Conservation (phyloP, 2,113 vertebrate species). For the Labrus mixtus region DNA sequence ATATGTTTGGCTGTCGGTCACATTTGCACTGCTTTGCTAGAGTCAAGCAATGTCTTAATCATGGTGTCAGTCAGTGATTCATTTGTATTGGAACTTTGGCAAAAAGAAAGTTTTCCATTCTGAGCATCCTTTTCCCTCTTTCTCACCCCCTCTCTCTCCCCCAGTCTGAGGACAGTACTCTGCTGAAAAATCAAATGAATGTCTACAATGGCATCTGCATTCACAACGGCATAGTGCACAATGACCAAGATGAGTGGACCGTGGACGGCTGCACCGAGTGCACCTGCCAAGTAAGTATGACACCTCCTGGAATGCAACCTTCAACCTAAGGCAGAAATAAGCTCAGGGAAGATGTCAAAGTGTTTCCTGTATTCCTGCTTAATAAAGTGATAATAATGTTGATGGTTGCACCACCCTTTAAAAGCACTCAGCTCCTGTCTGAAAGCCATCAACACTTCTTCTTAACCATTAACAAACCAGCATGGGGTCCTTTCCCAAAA, state of each 20-base stretch:
- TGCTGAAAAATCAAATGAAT: conserved; percentile 80
- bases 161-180: conserved; percentile 87
- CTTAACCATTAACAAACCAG: conserved; percentile 24
- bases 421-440: conserved; percentile 34
- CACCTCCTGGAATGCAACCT: conserved; percentile 47
- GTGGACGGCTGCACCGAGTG: conserved; percentile 97
- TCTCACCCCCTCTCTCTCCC: conserved; percentile 28
- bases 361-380: conserved; percentile 31
- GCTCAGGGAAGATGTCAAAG: conserved; percentile 10
- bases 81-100: conserved; percentile 80
- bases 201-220: conserved; percentile 85
- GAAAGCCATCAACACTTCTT: conserved; percentile 39
- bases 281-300: conserved; percentile 91
- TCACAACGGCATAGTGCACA: conserved; percentile 90
- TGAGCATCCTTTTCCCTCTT: conserved; percentile 38
- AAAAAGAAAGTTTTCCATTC: conserved; percentile 74
- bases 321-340: conserved; percentile 12
- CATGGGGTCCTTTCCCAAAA: conserved; percentile 18
- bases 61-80: conserved; percentile 65
- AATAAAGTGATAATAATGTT: conserved; percentile 57
- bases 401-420: conserved; percentile 30
- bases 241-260: conserved; percentile 93
- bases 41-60: conserved; percentile 77
- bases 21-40: conserved; percentile 69
- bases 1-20: conserved; percentile 70